phyloP scores from a whole-genome alignment of 2,113 vertebrate species.

The Cnemophilus loriae region DNA sequence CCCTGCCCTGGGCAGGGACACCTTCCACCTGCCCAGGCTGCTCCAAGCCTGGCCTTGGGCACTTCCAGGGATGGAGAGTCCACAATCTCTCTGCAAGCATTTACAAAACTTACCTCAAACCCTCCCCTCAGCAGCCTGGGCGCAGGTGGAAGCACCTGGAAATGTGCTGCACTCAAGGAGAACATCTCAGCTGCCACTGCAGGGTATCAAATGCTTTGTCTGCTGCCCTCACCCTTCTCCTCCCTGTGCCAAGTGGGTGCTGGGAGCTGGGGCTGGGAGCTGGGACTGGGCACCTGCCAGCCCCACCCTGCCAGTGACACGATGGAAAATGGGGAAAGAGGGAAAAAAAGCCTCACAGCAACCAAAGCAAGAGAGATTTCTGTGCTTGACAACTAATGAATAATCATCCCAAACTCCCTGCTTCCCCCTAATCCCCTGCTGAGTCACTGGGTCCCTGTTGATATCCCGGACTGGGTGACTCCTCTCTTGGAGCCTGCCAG shows the following conservation, averaged over 20 bases:
- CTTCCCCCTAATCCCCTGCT: not conserved
- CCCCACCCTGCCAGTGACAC: not conserved
- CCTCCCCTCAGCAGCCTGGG: not conserved
- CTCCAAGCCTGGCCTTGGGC: not conserved
- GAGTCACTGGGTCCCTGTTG: not conserved
- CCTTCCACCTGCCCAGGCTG: accelerated
- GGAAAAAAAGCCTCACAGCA: not conserved
- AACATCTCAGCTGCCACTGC: not conserved
- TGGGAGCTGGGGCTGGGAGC: not conserved
- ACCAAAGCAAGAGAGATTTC: not conserved
- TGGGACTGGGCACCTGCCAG: not conserved
- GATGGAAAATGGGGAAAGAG: accelerated
- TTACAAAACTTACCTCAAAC: not conserved
- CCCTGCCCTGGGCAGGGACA: not conserved
- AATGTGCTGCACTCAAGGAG: not conserved
- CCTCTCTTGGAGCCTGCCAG: not conserved
- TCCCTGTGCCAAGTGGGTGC: accelerated
- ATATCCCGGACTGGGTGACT: not conserved
- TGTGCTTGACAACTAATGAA: not conserved
- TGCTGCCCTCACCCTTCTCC: not conserved
- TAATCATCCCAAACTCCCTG: not conserved
- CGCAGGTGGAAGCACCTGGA: not conserved
- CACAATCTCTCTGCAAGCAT: accelerated
- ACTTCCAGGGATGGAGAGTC: not conserved
- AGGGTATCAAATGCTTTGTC: accelerated